These are phyloP conservation scores for Trichogramma dendrolimi DNA, from an alignment of 2,888 invertebrate genomes.

Conservation along the genomic window DNA sequence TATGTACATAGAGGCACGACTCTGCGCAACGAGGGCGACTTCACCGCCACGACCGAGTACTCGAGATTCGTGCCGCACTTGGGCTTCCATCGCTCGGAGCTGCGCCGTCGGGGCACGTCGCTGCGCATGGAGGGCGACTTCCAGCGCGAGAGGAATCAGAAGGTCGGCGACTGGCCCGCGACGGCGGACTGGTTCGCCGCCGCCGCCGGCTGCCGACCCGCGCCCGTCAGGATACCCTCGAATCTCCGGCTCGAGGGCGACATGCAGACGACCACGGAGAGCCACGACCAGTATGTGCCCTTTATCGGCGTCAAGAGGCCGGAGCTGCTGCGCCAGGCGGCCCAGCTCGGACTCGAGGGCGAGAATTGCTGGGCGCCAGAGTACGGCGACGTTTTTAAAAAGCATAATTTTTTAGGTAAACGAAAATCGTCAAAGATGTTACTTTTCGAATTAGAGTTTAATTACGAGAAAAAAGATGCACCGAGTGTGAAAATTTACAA, in stretches of 20 bases:
- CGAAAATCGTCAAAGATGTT: not conserved
- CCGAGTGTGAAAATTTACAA: too few relatives aligned
- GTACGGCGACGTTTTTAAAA: conserved; percentile 48
- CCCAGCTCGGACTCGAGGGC: conserved; percentile 55
- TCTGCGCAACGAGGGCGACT: conserved; percentile 42
- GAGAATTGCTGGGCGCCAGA: conserved; percentile 53
- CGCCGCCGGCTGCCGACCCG: conserved; percentile 42
- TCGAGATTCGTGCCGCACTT: conserved; percentile 54
- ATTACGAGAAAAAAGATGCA: too few relatives aligned
- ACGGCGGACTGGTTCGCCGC: not conserved
- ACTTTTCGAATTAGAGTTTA: not conserved
- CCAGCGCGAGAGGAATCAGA: conserved; percentile 54
- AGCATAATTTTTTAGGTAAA: conserved; percentile 28
- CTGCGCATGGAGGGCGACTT: conserved; percentile 56
- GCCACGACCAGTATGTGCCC: conserved; percentile 50
- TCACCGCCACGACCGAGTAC: conserved; percentile 51
- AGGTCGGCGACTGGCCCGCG: conserved; percentile 22
- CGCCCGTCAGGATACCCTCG: conserved; percentile 49
- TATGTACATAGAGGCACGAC: conserved; percentile 36
- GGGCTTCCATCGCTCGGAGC: conserved; percentile 50
- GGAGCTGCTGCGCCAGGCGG: conserved; percentile 47
- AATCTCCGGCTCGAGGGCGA: conserved; percentile 56
- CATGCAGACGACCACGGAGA: conserved; percentile 52
- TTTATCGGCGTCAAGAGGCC: conserved; percentile 52
- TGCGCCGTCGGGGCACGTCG: conserved; percentile 52